phyloP scores from a whole-genome alignment of 1,140 invertebrate species.

The Drosophila lacteicornis region DNA sequence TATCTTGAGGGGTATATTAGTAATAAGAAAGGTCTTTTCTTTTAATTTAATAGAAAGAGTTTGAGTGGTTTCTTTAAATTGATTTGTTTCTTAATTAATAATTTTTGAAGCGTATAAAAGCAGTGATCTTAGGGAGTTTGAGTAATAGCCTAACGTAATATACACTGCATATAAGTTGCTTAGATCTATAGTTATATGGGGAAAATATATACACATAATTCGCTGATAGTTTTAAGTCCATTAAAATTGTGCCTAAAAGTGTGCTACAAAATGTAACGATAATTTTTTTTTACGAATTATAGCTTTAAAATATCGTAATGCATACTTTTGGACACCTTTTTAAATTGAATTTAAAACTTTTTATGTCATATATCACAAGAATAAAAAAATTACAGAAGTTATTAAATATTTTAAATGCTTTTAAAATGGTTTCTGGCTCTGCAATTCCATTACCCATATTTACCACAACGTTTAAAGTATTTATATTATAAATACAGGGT shows the following conservation, averaged over 20 bases:
- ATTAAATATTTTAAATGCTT: not conserved
- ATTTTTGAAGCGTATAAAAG: not conserved
- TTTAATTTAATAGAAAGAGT: not conserved
- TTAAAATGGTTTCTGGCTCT: too few species aligned
- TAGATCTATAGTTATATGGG: too few species aligned
- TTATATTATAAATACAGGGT: constrained; percentile 2
- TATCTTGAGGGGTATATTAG: constrained; percentile 9
- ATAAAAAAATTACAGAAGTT: not conserved
- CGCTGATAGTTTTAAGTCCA: not conserved
- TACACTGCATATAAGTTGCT: too few species aligned
- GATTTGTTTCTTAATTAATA: not conserved
- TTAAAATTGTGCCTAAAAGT: not conserved
- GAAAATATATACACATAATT: too few species aligned
- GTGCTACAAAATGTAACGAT: not conserved
- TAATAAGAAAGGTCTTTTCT: not conserved
- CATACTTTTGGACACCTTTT: too few species aligned
- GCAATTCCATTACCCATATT: not conserved
- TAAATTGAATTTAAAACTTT: not conserved
- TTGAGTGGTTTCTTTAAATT: not conserved
- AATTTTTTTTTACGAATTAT: not conserved
- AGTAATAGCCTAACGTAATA: too few species aligned
- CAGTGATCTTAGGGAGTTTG: too few species aligned
- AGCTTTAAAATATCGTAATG: too few species aligned
- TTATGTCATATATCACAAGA: not conserved
- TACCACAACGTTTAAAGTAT: not conserved